Percentiles rank a stretch among this genome's conserved stretches.
Conservation (phyloP, 2,113 vertebrate genomes). For the Trogon surrucura region DNA sequence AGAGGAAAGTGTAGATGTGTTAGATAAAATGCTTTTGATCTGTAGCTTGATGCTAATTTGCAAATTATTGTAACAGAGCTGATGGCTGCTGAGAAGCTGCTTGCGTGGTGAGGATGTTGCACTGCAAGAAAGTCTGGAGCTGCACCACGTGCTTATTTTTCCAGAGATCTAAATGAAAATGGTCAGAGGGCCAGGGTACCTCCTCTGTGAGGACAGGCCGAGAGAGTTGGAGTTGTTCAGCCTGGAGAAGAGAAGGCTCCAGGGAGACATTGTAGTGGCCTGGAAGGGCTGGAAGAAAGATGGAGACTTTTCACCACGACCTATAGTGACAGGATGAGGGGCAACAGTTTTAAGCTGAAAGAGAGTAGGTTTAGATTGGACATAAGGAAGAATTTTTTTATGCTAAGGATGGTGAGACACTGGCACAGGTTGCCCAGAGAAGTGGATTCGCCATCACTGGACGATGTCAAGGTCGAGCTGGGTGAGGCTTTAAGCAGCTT, state of each 20-base stretch:
- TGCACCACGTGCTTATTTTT: background rate
- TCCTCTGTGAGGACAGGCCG: background rate
- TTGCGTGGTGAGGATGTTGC: background rate
- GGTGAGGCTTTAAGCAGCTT: rapidly evolving
- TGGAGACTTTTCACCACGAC: background rate
- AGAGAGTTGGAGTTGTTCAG: background rate
- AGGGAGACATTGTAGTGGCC: background rate
- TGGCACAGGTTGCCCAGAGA: background rate
- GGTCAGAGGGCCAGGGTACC: background rate
- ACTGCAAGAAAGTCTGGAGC: background rate
- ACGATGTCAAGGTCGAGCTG: background rate
- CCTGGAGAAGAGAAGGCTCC: background rate
- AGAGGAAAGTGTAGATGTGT: background rate
- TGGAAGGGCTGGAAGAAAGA: background rate
- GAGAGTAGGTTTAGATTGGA: background rate
- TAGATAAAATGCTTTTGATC: background rate
- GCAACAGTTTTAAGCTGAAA: background rate
- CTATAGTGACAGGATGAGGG: background rate
- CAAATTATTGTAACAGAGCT: background rate
- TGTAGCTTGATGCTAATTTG: background rate
- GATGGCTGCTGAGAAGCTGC: background rate
- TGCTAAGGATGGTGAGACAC: background rate
- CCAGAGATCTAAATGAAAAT: background rate
- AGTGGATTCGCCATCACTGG: background rate
- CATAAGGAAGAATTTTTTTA: background rate